Conservation (phyloP, 2,113 vertebrate genomes). For the Hippopotamus amphibius region DNA sequence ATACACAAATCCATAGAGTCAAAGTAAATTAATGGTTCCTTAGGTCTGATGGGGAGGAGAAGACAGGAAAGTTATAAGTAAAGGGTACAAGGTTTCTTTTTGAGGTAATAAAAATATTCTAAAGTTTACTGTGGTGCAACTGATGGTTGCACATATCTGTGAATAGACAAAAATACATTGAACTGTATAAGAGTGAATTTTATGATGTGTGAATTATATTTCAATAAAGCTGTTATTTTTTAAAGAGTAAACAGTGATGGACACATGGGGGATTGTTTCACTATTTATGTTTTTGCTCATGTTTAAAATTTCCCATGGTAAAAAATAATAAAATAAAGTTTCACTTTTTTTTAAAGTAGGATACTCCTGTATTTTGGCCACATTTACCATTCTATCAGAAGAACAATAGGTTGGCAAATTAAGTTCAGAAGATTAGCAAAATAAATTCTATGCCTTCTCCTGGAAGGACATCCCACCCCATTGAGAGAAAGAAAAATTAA, state of each 20-base stretch:
- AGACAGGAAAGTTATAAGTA: background rate
- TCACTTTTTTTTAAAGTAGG: background rate
- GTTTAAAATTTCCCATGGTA: background rate
- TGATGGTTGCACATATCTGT: background rate
- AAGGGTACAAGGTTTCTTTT: background rate
- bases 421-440: conserved; percentile 37
- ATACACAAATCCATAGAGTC: background rate
- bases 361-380: background rate
- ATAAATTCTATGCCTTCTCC: conserved; percentile 18
- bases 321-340: background rate
- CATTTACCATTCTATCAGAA: background rate
- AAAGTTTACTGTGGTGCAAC: background rate
- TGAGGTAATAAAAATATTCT: background rate
- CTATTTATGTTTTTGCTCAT: background rate
- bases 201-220: background rate
- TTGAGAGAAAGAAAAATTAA: background rate
- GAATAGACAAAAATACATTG: background rate
- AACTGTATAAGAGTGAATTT: background rate
- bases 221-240: background rate
- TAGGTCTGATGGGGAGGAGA: background rate
- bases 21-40: background rate
- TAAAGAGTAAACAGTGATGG: background rate
- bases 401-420: background rate
- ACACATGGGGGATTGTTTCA: background rate
- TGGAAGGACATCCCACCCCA: conserved; percentile 13